Conservation (phyloP, 2,797 vertebrate species). For the Chiropotes sagulatus region DNA sequence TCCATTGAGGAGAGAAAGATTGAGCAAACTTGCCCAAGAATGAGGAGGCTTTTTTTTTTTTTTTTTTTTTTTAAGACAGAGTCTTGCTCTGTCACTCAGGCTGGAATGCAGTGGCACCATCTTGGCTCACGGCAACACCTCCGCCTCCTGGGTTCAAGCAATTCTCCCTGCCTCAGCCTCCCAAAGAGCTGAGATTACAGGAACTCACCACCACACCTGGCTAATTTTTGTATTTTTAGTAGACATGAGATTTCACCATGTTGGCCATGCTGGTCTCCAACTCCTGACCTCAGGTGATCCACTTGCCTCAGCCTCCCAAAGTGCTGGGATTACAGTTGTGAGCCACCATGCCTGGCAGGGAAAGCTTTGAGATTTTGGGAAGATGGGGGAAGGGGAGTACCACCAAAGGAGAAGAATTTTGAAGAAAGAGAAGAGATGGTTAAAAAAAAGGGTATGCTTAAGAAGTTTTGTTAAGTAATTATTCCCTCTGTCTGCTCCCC, state of each 20-base stretch:
- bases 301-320: background rate
- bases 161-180: too few species aligned
- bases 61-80: too few species aligned
- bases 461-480: conserved; percentile 56
- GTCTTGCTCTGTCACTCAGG: too few species aligned
- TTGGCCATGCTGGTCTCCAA: too few species aligned
- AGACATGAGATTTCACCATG: too few species aligned
- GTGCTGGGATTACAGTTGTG: background rate
- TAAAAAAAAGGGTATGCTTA: background rate
- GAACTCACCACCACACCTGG: too few species aligned
- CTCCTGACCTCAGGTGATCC: too few species aligned
- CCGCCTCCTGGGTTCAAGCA: too few species aligned
- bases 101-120: too few species aligned
- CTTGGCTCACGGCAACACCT: too few species aligned
- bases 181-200: too few species aligned
- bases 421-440: background rate
- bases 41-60: background rate
- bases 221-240: too few species aligned
- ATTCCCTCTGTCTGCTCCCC: background rate
- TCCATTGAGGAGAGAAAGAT: conserved; percentile 14
- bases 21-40: background rate
- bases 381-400: background rate
- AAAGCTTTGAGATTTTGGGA: background rate
- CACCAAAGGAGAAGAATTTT: background rate
- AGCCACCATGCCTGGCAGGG: background rate